Evolutionary conservation across 2,797 vertebrate species (phyloP), one percentile per base, ranked within the genome.

Genomic region (Hemitrygon akajei): DNA sequence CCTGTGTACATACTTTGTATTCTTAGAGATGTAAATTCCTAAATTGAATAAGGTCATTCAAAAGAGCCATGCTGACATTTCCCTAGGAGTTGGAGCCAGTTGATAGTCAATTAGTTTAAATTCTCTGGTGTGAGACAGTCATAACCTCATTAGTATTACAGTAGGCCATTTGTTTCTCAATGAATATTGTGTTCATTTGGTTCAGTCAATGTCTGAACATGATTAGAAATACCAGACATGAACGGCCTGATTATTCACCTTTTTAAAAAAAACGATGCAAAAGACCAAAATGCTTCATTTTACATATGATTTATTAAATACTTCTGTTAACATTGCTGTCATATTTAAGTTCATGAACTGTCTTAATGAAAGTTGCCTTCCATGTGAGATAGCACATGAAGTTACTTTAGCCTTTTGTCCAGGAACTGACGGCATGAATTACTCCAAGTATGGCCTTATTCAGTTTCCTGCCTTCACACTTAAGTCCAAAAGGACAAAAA

Each of bases 111-210:
- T 76, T 71, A 56, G 40, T 27, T 93, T 76, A 75, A 71, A 25
- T 93, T 92, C 71, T 93, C 91, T 75, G 12, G 27, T 76, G 34
- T 93, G 91, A n/a, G 91, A 76, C 66, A 76, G 91, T 71, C 71
- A 93, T 25, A 93, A 76, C 14, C 91, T 93, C 91, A 93, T 76
- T 93, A 75, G 47, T 93, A 76, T 76, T 76, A 93, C 91, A 93
- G 91, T 56, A 56, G 47, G 30, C 71, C 37, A 93, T 93, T 93
- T 93, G 91, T 93, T 93, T 71, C 73, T 93, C 71, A 76, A 69
- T 93, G 91, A 93, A 76, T 71, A 71, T 93, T 75, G 71, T 60
- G 56, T 93, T 93, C 91, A 75, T 75, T 75, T 75, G 47, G 5
- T 6, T 93, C 91, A 93, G 27, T 93, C 37, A 37, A 47, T 92